Conservation (phyloP, 1,140 invertebrate genomes). For the Eumaeus atala region DNA sequence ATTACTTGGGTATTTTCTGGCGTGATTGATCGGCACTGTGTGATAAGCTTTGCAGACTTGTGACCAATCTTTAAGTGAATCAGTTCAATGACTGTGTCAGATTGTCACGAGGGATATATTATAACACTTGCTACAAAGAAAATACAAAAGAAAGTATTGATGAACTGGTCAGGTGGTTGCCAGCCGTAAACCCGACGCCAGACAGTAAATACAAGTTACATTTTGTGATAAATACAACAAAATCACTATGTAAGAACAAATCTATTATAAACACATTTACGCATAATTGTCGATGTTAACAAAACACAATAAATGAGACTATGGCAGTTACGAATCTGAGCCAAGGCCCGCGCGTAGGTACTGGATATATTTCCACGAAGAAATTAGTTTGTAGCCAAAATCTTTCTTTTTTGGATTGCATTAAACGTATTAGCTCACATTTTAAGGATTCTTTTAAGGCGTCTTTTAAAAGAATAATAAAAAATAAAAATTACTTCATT, state of each 20-base stretch:
- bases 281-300: conserved; percentile 9
- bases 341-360: conserved; percentile 5
- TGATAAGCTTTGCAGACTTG: conserved; percentile 7
- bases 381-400: conserved; percentile 38
- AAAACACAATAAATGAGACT: conserved; percentile 9
- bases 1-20: conserved; percentile 53
- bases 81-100: too few relatives aligned
- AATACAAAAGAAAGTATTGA: too few relatives aligned
- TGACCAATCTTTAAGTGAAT: conserved; percentile 13
- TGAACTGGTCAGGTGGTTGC: too few relatives aligned
- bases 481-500: too few relatives aligned
- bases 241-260: too few relatives aligned
- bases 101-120: too few relatives aligned
- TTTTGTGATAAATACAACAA: too few relatives aligned
- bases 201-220: too few relatives aligned
- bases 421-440: conserved; percentile 61
- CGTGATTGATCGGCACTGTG: conserved; percentile 51
- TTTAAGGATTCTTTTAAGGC: conserved; percentile 25
- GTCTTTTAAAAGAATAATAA: too few relatives aligned
- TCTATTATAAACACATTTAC: not conserved
- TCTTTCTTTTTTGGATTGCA: conserved; percentile 37
- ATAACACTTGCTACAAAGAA: too few relatives aligned
- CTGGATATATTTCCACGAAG: conserved; percentile 22
- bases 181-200: too few relatives aligned
- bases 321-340: conserved; percentile 2